phyloP scores from a whole-genome alignment of 1,140 invertebrate species.

The Drosophila melanica region DNA sequence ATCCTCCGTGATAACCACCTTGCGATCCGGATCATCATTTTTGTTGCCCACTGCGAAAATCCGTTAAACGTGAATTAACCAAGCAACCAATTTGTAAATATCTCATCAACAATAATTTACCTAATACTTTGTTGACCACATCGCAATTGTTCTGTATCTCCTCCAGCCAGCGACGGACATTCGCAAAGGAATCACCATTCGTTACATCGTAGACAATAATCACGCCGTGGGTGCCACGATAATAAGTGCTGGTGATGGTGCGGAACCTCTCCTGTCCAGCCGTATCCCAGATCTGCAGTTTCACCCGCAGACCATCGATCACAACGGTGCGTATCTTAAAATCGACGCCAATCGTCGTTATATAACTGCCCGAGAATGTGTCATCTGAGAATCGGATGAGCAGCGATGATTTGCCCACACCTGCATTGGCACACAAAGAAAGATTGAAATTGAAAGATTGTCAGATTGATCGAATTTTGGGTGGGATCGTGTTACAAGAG shows the following conservation, averaged over 20 bases:
- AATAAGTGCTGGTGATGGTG: conserved; percentile 90
- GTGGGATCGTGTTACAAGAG: not conserved
- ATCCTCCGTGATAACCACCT: conserved; percentile 98
- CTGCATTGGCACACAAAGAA: conserved; percentile 86
- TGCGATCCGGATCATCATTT: conserved; percentile 98
- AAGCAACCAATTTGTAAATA: not conserved
- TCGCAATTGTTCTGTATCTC: conserved; percentile 99
- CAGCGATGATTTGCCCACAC: conserved; percentile 99
- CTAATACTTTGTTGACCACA: conserved; percentile 99
- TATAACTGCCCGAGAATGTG: conserved; percentile 98
- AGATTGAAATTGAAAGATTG: conserved; percentile 5
- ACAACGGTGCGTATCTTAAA: conserved; percentile 99
- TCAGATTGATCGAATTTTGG: conserved; percentile 1
- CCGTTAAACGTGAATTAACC: conserved; percentile 70
- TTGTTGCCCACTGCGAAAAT: conserved; percentile 96
- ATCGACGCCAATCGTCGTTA: conserved; percentile 99
- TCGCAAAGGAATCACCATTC: conserved; percentile 99
- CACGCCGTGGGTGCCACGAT: conserved; percentile 99
- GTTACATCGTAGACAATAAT: conserved; percentile 99
- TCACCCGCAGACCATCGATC: conserved; percentile 97
- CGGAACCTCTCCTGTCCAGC: conserved; percentile 94
- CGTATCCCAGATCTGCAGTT: conserved; percentile 98
- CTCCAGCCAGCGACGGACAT: conserved; percentile 98
- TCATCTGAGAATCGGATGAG: conserved; percentile 99
- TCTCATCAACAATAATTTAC: conserved; percentile 85